Evolutionary conservation across 2,113 vertebrate genomes (phyloP), one percentile per base, ranked within the genome.

Genomic region (Cacatua alba): DNA sequence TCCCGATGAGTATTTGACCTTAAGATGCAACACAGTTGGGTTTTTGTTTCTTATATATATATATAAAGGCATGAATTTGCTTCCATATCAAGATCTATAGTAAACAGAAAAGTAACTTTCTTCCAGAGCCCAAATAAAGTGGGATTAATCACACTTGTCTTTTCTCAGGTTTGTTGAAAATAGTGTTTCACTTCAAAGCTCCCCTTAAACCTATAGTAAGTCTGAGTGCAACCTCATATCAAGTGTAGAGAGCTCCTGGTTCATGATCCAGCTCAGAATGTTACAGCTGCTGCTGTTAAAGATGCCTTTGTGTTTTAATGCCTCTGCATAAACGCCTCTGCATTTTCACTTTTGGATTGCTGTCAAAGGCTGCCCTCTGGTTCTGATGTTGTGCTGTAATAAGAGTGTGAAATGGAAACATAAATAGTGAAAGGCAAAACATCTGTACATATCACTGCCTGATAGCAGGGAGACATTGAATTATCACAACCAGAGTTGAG

Each of bases 21-120:
- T 79, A 68, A 94, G 88, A 88, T 49, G 69, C 13, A 16, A 35
- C 37, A 31, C 3, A 13, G 20, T 70, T 94, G 13, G 26, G 5
- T 39, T n/a, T 35, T 33, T 72, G 37, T 26, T 43, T 13, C 12
- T 41, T 24, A 16, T 43, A 11, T 59, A n/a, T n/a, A 23, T 9
- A 62, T 37, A 29, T 48, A 64, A 33, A 17, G 19, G 51, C 31
- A 82, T 80, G 72, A 94, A 57, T 91, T 83, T 96, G 86, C 77
- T 95, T 51, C 64, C 23, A 3, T 11, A 35, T 96, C 92, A 97
- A 97, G 97, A 97, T 97, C 96, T 96, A 90, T 93, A 97, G 59
- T 24, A 87, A 95, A 68, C 5, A 88, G 51, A 71, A 74, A 92
- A 96, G 75, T 83, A 80, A 93, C 96, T 97, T 97, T 95, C 91